Base-by-base conservation (phyloP, 2,888 invertebrate species). In the Caenorhabditis uteleia region DNA sequence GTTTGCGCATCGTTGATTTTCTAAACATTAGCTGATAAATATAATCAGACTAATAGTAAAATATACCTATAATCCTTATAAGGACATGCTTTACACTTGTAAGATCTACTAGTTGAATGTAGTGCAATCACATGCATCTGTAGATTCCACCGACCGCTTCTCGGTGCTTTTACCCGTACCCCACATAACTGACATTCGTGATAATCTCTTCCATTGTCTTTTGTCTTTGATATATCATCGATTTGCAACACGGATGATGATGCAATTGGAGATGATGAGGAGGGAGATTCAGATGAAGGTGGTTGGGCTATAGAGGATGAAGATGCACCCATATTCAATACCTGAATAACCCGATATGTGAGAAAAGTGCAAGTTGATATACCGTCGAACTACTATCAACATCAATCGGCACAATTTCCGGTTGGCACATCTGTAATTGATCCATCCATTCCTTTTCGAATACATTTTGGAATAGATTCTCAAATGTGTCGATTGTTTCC, bases 71-170 rank as follows among this genome's bases (percentile, higher is more conserved):
- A 70, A 43, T 70, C 70, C 18, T 57, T 18, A 27, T 55, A 70
- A 21, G 42, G 23, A 26, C 70, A 70, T 27, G 58, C 34, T 27
- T 43, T 50, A 47, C 70, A 70, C 40, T 55, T 45, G 27, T 64
- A 67, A 12, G 61, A 57, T 31, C 66, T 34, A 18, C 58, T 50
- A 12, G 50, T 46, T 31, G 64, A 68, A 36, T 70, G 70, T 31
- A 68, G 56, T n/a, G 70, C 70, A 45, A 70, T 64, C 26, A 68
- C 68, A 38, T 70, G 70, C 70, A 70, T 70, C 47, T 70, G 70
- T 6, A 70, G 58, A 34, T 70, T 70, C 70, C 70, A 70, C 3
- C 70, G 49, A 0, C 70, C 70, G 23, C 70, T 57, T n/a, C 70
- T 27, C 18, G 67, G 70, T 5, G 70, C 59, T 33, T 65, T 67